phyloP scores from a whole-genome alignment of 2,888 invertebrate species.

The Drosophila heteroneura region DNA sequence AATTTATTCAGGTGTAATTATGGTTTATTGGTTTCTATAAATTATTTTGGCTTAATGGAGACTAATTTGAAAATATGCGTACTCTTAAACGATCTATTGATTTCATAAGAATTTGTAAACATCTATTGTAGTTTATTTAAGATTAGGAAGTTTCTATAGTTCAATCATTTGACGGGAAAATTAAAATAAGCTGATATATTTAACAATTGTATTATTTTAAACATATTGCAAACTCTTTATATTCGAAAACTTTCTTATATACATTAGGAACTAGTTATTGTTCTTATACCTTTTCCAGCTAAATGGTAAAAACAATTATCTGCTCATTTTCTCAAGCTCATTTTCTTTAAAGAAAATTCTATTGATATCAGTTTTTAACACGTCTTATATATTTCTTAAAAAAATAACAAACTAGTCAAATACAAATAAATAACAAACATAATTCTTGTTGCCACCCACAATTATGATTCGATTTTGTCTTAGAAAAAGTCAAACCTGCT shows the following conservation, averaged over 20 bases:
- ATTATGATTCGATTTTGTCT: slow-evolving; percentile 28
- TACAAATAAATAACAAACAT: slow-evolving; percentile 26
- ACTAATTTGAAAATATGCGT: background rate
- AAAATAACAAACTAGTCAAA: slow-evolving; percentile 34
- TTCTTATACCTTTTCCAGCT: background rate
- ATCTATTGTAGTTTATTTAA: background rate
- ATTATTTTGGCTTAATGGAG: background rate
- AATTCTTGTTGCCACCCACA: slow-evolving; percentile 57
- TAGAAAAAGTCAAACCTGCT: slow-evolving; percentile 69
- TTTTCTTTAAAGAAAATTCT: slow-evolving; percentile 3
- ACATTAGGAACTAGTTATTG: background rate
- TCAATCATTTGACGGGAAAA: background rate
- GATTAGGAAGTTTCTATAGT: background rate
- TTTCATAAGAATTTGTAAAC: background rate
- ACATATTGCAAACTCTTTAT: background rate
- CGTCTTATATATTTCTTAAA: slow-evolving; percentile 6
- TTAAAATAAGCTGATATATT: no score
- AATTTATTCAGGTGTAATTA: background rate
- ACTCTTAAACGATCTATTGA: background rate
- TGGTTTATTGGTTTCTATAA: background rate
- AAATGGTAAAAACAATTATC: slow-evolving; percentile 6
- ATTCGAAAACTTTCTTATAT: background rate
- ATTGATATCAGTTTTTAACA: slow-evolving; percentile 14
- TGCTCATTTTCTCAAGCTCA: background rate
- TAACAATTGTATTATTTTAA: background rate